Percentiles rank a stretch among this genome's conserved stretches.
Evolutionary conservation across 2,888 invertebrate species (phyloP).

Genomic region (Leptopterna dolabrata): DNA sequence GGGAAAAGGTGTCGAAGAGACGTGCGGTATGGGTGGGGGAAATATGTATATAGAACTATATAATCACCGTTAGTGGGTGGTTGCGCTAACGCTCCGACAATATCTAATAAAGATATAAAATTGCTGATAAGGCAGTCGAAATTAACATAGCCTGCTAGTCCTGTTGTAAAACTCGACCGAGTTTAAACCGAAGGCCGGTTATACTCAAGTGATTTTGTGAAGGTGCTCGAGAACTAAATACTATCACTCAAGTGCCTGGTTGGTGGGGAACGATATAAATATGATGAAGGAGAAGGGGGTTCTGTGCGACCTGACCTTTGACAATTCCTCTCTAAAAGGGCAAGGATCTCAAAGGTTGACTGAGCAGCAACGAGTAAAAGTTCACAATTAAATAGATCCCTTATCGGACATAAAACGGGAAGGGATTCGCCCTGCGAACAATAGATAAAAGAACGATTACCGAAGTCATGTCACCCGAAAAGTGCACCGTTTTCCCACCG

Average conservation of each 20-base stretch:
- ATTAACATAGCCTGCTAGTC: background rate
- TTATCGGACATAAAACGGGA: background rate
- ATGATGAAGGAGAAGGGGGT: background rate
- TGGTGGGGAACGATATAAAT: background rate
- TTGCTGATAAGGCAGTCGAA: background rate
- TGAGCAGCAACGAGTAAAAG: background rate
- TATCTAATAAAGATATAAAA: slow-evolving; percentile 5
- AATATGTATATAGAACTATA: background rate
- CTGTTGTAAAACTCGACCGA: background rate
- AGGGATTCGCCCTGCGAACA: slow-evolving; percentile 1
- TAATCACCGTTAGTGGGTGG: background rate
- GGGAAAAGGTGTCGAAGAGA: background rate
- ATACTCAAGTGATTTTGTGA: background rate
- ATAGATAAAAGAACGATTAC: background rate
- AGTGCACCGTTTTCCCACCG: slow-evolving; percentile 29
- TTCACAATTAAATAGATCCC: slow-evolving; percentile 32
- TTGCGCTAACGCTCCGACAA: background rate
- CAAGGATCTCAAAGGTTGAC: slow-evolving; percentile 13
- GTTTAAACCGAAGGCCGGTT: background rate
- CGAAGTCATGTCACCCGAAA: background rate
- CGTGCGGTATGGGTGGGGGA: background rate
- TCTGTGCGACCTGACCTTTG: background rate
- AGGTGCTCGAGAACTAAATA: background rate
- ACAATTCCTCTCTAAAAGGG: background rate
- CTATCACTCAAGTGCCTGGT: background rate